phyloP scores from a whole-genome alignment of 2,113 vertebrate species.

The Vulpes ferrilata region DNA sequence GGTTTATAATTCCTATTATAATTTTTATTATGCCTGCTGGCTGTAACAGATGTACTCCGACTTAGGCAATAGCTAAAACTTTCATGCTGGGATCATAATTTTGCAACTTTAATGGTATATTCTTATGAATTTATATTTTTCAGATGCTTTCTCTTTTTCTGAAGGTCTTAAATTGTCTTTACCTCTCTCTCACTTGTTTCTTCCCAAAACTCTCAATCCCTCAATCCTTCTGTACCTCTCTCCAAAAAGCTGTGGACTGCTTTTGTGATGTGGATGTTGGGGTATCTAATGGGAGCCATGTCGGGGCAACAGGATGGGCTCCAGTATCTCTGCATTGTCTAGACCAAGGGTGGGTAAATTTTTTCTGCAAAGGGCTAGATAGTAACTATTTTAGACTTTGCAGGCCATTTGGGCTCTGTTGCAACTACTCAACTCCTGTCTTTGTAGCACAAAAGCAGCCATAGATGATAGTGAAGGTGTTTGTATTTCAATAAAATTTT shows the following conservation, averaged over 20 bases:
- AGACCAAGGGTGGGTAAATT: not conserved
- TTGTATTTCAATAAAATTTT: not conserved
- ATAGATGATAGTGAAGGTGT: not conserved
- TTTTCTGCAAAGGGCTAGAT: not conserved
- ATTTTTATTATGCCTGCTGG: not conserved
- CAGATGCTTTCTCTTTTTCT: not conserved
- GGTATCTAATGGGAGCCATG: not conserved
- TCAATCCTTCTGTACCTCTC: not conserved
- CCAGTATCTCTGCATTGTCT: not conserved
- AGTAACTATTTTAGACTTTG: not conserved
- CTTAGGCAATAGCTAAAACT: not conserved
- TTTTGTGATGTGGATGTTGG: not conserved
- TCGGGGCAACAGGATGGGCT: not conserved
- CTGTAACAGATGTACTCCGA: not conserved
- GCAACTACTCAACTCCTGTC: not conserved
- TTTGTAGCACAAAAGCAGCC: not conserved
- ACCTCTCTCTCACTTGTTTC: not conserved
- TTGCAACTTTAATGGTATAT: not conserved
- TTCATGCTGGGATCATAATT: not conserved
- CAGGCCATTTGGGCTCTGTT: not conserved
- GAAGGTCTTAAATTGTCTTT: not conserved
- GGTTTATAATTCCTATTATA: not conserved
- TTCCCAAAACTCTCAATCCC: not conserved
- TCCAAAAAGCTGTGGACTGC: not conserved
- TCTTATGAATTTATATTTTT: not conserved